Evolutionary conservation across 2,888 invertebrate genomes (phyloP), one percentile per base, ranked within the genome.

Genomic region (Nephrotoma flavescens): DNA sequence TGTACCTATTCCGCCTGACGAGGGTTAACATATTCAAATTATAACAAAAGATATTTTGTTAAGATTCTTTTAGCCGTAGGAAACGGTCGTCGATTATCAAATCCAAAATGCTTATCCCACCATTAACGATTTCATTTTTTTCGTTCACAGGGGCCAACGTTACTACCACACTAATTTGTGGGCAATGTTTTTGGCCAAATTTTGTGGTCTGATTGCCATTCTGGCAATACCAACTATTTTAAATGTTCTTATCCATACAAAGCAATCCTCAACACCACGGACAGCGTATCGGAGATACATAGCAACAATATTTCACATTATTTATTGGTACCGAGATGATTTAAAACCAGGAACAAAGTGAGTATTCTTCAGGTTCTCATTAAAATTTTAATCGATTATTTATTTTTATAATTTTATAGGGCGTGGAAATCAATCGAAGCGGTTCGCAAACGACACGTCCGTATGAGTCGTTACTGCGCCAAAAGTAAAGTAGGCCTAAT

Each of bases 201-300:
- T 97, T 57, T 92, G 94, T 86, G 97, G 97, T 0, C 92, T 98
- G 42, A 91, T 97, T 12, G 93, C 95, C 0, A 94, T 97, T 41
- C 92, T 98, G 87, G 92, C 96, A 0, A 92, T 97, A 86, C 95
- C 96, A 0, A 94, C 95, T 4, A 95, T 97, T 87, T 91, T 96
- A 5, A 92, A 93, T 0, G 94, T 97, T 42, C 92, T 97, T 6
- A 92, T 95, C 3, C 94, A 94, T 88, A 96, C 97, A 0, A 93
- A 94, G 42, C 94, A 95, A 89, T 96, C 96, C 42, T 93, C 93
- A 86, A 94, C 94, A 1, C 91, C 93, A 0, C 91, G 92, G 86
- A 93, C 94, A 0, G 95, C 97, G 0, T 96, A 96, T 91, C 94
- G 93, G 87, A 93, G 98, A 89, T 98, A 98, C 90, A 91, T 96